phyloP scores from a whole-genome alignment of 2,888 invertebrate genomes.

The Sepiola atlantica region DNA sequence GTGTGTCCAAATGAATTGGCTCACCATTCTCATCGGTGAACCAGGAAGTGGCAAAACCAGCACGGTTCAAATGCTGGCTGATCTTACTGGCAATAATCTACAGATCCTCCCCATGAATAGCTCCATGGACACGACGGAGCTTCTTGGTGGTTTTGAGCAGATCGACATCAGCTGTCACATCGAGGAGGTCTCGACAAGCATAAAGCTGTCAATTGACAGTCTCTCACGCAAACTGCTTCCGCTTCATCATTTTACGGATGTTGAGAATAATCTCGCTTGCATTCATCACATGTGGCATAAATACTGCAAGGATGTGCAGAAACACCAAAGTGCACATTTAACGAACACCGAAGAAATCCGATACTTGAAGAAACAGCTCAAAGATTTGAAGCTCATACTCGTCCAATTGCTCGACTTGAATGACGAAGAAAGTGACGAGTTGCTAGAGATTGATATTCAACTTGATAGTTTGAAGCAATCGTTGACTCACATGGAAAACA shows the following conservation, averaged over 20 bases:
- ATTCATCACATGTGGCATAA: constrained; percentile 37
- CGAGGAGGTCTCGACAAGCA: constrained; percentile 77
- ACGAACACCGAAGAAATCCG: not conserved
- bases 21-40: constrained; percentile 87
- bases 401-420: constrained; percentile 37
- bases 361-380: constrained; percentile 38
- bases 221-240: not conserved
- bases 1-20: constrained; percentile 93
- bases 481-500: constrained; percentile 33
- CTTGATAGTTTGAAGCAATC: constrained; percentile 33
- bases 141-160: constrained; percentile 98
- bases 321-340: not conserved
- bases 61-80: constrained; percentile 84
- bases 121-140: constrained; percentile 94
- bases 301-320: not conserved
- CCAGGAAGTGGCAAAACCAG: constrained; percentile 87
- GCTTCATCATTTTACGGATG: not conserved
- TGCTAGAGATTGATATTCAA: constrained; percentile 33
- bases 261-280: constrained; percentile 36
- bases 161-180: constrained; percentile 83
- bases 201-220: constrained; percentile 73
- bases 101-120: constrained; percentile 88
- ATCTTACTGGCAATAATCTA: constrained; percentile 84
- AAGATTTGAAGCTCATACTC: constrained; percentile 24
- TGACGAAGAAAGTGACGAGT: not conserved